Percentiles rank a stretch among this genome's conserved stretches.
phyloP scores from a whole-genome alignment of 1,140 invertebrate genomes.

The Pachyrhynchus sulphureomaculatus region DNA sequence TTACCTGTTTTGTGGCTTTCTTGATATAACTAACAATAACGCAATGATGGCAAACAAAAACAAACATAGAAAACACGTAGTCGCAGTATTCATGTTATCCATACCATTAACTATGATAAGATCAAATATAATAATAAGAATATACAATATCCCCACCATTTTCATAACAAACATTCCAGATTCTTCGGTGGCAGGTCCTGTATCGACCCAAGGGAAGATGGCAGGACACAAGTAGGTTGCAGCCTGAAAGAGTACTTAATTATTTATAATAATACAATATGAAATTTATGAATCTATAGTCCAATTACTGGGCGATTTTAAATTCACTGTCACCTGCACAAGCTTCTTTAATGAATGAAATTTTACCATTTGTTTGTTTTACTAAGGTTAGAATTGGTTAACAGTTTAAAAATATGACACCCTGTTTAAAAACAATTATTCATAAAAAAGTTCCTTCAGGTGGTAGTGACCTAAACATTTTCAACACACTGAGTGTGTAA shows the following conservation, averaged over 20 bases:
- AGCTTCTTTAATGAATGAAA: too few relatives aligned
- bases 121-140: constrained; percentile 80
- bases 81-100: constrained; percentile 68
- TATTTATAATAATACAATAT: too few relatives aligned
- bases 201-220: constrained; percentile 85
- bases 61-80: constrained; percentile 67
- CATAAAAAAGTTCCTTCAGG: too few relatives aligned
- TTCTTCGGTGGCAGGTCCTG: constrained; percentile 80
- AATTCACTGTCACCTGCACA: too few relatives aligned
- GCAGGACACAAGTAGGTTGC: constrained; percentile 81
- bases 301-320: too few relatives aligned
- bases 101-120: constrained; percentile 77
- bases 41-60: constrained; percentile 76
- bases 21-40: constrained; percentile 79
- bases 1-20: constrained; percentile 90
- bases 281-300: too few relatives aligned
- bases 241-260: constrained; percentile 56
- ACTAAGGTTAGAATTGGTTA: too few relatives aligned
- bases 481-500: too few relatives aligned
- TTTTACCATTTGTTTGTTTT: too few relatives aligned
- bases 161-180: constrained; percentile 86
- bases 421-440: too few relatives aligned
- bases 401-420: too few relatives aligned
- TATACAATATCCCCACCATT: constrained; percentile 79
- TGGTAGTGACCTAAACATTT: too few relatives aligned